phyloP scores from a whole-genome alignment of 2,797 vertebrate species.

The Distichodus sexfasciatus region DNA sequence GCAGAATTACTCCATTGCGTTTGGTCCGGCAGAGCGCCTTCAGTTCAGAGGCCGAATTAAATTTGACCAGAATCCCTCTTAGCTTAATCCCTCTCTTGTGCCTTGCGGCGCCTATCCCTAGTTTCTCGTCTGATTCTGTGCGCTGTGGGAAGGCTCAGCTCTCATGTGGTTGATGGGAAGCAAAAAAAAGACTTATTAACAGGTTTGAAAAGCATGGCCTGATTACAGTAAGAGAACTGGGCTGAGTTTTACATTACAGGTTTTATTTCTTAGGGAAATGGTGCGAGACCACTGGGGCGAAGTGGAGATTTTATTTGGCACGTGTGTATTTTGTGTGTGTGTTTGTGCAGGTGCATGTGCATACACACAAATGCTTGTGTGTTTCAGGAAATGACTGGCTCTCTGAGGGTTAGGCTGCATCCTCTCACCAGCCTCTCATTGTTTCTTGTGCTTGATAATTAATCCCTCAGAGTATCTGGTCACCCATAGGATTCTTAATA shows the following conservation, averaged over 20 bases:
- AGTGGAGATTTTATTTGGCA: not conserved
- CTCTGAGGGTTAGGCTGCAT: slow-evolving; percentile 43
- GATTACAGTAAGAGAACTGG: not conserved
- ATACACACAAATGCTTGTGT: too few species aligned
- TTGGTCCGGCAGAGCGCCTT: not conserved
- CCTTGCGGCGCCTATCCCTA: not conserved
- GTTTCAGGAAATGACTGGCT: slow-evolving; percentile 37
- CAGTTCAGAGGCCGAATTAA: not conserved
- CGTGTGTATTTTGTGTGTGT: not conserved
- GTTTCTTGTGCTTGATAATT: slow-evolving; percentile 56
- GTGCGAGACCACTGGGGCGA: too few species aligned
- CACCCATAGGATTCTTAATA: slow-evolving; percentile 8
- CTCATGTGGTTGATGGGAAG: not conserved
- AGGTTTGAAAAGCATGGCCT: not conserved
- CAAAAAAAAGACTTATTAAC: not conserved
- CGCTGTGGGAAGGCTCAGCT: not conserved
- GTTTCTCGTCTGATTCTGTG: not conserved
- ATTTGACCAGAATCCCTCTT: slow-evolving; percentile 14
- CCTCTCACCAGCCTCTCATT: slow-evolving; percentile 43
- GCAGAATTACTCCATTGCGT: not conserved
- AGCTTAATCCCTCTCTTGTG: not conserved
- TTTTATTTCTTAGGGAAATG: too few species aligned
- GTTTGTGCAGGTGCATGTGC: not conserved
- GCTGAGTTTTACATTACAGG: too few species aligned
- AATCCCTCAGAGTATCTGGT: slow-evolving; percentile 46